A percentile compares a stretch with the other conserved stretches of the same genome.
phyloP scores from a whole-genome alignment of 2,113 vertebrate genomes.

The Capreolus pygargus region DNA sequence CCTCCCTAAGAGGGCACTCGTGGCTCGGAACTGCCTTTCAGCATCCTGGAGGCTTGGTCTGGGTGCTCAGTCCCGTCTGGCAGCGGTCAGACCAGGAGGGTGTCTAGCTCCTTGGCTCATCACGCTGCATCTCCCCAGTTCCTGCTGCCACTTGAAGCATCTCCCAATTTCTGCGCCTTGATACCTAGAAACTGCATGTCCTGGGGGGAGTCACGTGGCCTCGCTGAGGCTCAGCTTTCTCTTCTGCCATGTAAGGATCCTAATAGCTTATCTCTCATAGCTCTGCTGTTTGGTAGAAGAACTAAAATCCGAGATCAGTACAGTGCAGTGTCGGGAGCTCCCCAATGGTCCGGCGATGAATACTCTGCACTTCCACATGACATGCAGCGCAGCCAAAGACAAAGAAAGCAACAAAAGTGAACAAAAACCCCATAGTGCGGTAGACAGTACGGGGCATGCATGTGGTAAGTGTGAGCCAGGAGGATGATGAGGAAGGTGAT shows the following conservation, averaged over 20 bases:
- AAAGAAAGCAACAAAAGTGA: background rate
- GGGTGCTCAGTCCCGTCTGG: constrained; percentile 15
- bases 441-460: accelerated
- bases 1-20: background rate
- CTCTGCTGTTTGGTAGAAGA: accelerated
- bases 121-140: accelerated
- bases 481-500: accelerated
- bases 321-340: accelerated
- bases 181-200: background rate
- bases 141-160: background rate
- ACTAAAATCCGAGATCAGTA: accelerated
- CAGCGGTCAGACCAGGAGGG: background rate
- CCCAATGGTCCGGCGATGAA: background rate
- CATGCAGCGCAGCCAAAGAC: background rate
- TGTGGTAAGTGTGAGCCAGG: background rate
- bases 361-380: background rate
- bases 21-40: background rate
- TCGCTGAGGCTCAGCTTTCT: background rate
- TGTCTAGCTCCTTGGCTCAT: background rate
- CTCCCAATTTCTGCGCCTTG: background rate
- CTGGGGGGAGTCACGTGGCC: background rate
- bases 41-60: background rate
- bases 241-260: background rate
- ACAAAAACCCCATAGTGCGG: accelerated
- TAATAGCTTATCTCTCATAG: accelerated